Evolutionary conservation across 2,113 vertebrate genomes (phyloP), one percentile per base, ranked within the genome.

Genomic region (Erythrocercus mccallii): DNA sequence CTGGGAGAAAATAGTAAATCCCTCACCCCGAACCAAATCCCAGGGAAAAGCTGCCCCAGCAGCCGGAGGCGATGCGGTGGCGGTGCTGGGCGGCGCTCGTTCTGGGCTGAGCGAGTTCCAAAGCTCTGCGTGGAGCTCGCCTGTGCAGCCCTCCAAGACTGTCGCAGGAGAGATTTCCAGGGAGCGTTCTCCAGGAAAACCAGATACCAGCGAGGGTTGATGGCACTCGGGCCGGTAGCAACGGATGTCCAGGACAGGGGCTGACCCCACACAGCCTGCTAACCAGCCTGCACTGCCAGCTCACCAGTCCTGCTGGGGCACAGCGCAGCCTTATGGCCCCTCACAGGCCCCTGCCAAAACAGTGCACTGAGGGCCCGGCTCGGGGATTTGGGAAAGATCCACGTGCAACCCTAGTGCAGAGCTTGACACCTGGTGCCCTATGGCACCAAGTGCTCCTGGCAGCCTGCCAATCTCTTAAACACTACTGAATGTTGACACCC

Each of bases 271-370:
- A 5, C 13, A 31, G 40, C 31, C 78, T 31, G 50, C n/a, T 38
- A 9, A 35, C 15, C 42, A 4, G 79, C 1, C 69, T 33, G 53
- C 51, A 4, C 44, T 45, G 51, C 54, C 81, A 4, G 64, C 58
- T 61, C 56, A 1, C 70, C 25, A 14, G 77, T 22, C 69, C 77
- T 31, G 58, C 87, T 24, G 68, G 35, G 53, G 30, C 4, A 3
- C 60, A 37, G 60, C 0, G 0, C 70, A 74, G 61, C 53, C 54
- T 48, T 2, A 21, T 0, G 17, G 25, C 61, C 47, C 4, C 12
- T 12, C 48, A 38, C 31, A 11, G 44, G 7, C 25, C 24, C 16
- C 35, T 60, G 66, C 44, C 64, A 40, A 50, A 77, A 44, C 1
- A 0, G 28, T 3, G 30, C 27, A 13, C 3, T 4, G 10, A 50